phyloP scores from a whole-genome alignment of 2,888 invertebrate species.

The Sinhomidia bicolor region DNA sequence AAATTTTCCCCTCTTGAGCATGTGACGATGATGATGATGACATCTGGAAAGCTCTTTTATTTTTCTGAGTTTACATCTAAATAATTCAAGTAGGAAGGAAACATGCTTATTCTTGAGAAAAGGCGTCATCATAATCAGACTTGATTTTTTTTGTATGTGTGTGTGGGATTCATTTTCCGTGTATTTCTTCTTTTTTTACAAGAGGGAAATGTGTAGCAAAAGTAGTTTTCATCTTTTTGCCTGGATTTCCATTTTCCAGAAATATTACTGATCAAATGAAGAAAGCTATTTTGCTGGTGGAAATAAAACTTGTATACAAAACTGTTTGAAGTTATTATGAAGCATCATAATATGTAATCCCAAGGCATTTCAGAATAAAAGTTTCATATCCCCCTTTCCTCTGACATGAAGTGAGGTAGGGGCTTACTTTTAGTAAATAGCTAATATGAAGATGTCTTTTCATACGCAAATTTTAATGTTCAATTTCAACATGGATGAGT shows the following conservation, averaged over 20 bases:
- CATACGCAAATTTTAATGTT: no score
- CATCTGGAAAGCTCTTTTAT: slow-evolving; percentile 52
- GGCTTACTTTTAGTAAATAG: no score
- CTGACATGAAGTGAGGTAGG: no score
- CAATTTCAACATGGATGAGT: no score
- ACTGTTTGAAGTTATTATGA: background rate
- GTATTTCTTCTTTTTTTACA: background rate
- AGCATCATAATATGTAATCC: background rate
- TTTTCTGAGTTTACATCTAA: slow-evolving; percentile 58
- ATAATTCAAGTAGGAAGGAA: slow-evolving; percentile 49
- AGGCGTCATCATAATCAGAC: slow-evolving; percentile 18
- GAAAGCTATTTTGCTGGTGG: background rate
- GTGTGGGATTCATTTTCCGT: background rate
- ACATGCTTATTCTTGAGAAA: slow-evolving; percentile 23
- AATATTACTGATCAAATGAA: background rate
- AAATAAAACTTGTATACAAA: background rate
- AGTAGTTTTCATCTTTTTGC: no score
- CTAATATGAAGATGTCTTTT: no score
- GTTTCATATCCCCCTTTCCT: no score
- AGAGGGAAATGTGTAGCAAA: no score
- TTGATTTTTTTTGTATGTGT: background rate
- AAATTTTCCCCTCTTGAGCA: slow-evolving; percentile 42
- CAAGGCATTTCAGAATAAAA: no score
- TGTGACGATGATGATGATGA: slow-evolving; percentile 41
- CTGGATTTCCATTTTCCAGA: background rate